Evolutionary conservation across 2,797 vertebrate genomes (phyloP).

Genomic region (Ataeniobius toweri): DNA sequence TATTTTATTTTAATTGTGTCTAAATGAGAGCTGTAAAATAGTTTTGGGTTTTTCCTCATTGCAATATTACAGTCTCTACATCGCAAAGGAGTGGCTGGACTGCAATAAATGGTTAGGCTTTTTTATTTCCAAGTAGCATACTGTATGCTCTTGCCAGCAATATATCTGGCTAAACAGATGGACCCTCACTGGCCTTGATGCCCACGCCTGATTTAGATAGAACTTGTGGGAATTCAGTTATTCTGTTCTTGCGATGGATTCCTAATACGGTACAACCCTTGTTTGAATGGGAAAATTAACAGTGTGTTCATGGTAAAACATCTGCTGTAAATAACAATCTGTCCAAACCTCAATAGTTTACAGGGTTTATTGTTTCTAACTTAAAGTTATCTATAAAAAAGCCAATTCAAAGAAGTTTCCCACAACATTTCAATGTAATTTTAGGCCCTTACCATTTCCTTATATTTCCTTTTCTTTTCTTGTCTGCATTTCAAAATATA

Average conservation of each 20-base stretch:
- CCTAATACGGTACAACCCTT: neutral
- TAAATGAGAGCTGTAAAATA: neutral
- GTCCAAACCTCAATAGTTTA: neutral
- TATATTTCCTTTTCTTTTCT: neutral
- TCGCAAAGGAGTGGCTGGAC: neutral
- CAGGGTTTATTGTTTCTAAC: neutral
- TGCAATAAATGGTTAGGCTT: neutral
- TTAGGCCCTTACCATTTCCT: neutral
- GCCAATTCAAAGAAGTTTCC: neutral
- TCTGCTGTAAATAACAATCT: neutral
- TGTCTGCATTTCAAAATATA: neutral
- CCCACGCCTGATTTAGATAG: neutral
- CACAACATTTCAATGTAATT: neutral
- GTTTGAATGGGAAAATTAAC: neutral
- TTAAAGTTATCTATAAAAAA: neutral
- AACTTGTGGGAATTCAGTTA: neutral
- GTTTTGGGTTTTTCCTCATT: neutral
- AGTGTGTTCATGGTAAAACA: neutral
- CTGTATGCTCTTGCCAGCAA: neutral
- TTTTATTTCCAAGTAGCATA: slow-evolving; percentile 2
- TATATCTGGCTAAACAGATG: slow-evolving; percentile 1
- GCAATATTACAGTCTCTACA: neutral
- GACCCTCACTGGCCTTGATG: neutral
- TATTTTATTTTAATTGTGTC: neutral
- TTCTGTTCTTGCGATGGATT: neutral